A percentile compares a stretch with the other conserved stretches of the same genome.
phyloP scores from a whole-genome alignment of 2,797 vertebrate genomes.

The Pangasius sanitwongsei region DNA sequence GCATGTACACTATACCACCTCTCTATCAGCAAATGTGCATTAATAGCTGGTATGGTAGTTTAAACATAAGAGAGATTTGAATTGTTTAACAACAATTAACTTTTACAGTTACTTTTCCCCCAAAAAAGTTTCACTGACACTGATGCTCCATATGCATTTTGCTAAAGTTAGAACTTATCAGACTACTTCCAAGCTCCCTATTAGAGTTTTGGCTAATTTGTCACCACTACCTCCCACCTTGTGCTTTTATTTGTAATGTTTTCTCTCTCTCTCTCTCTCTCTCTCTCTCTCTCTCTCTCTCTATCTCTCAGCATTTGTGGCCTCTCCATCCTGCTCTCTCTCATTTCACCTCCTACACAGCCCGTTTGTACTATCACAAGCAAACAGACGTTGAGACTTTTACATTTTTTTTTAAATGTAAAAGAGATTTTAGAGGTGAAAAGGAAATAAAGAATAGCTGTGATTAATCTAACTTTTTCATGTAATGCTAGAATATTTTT shows the following conservation, averaged over 20 bases:
- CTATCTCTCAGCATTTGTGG: neutral
- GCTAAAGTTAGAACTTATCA: neutral
- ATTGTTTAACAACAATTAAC: neutral
- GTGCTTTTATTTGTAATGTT: neutral
- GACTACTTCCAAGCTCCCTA: neutral
- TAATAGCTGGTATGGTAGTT: neutral
- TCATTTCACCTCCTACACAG: conserved; percentile 8
- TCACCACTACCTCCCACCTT: conserved; percentile 2
- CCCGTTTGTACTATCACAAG: neutral
- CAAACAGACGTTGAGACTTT: neutral
- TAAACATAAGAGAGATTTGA: neutral
- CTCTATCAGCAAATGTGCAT: neutral
- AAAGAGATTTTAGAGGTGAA: neutral
- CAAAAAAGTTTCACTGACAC: neutral
- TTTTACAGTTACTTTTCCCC: neutral
- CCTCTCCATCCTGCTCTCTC: neutral
- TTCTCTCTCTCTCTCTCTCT: no score
- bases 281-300: no score
- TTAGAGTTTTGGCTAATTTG: neutral
- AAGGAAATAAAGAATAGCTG: neutral
- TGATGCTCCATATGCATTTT: neutral
- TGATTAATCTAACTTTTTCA: neutral
- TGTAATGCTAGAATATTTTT: neutral
- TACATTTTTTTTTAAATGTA: neutral
- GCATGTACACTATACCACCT: neutral